Base-by-base conservation (phyloP, 1,140 invertebrate species). In the Drosophila persimilis region DNA sequence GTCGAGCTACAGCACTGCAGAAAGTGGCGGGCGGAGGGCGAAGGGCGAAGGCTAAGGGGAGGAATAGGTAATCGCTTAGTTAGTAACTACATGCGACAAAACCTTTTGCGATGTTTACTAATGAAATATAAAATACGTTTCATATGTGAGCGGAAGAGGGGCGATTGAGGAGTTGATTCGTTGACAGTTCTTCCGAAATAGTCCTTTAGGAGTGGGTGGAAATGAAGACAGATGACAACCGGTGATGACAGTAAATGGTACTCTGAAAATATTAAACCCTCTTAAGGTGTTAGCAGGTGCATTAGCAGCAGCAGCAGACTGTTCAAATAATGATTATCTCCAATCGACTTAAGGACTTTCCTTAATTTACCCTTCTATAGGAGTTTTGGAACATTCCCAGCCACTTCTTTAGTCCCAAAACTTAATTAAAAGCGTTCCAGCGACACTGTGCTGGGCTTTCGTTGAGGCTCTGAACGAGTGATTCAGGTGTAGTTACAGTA, bases 51-150 rank as follows among this genome's bases (percentile, higher is more conserved):
- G 39, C 15, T 44, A 24, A 26, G 62, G 35, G 41, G 24, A 47
- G 43, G 48, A 54, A 83, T 46, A 54, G 80, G 80, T 85, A 84
- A 84, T 84, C 80, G 72, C 80, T 73, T 80, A 86, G 81, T 84
- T 84, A 84, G 77, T 80, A 84, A 84, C 80, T 86, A 80, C 63
- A 84, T 63, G 44, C 41, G 48, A 53, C 69, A 43, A 47, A 57
- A 60, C 70, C 52, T 73, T 73, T 77, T 59, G 81, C 73, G 51
- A 63, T 80, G 76, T 86, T 84, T 84, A 77, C 77, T 84, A 84
- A 80, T 85, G 72, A 80, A 84, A 84, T 72, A 67, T 59, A 76
- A 83, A 83, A 79, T 76, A 51, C 70, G 55, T 45, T 77, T 73
- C 62, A 66, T 62, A 66, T 50, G 66, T 46, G 46, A 67, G 29